Evolutionary conservation across 2,797 vertebrate species (phyloP), one percentile per base, ranked within the genome.

Genomic region (Pyrocephalus nanus): DNA sequence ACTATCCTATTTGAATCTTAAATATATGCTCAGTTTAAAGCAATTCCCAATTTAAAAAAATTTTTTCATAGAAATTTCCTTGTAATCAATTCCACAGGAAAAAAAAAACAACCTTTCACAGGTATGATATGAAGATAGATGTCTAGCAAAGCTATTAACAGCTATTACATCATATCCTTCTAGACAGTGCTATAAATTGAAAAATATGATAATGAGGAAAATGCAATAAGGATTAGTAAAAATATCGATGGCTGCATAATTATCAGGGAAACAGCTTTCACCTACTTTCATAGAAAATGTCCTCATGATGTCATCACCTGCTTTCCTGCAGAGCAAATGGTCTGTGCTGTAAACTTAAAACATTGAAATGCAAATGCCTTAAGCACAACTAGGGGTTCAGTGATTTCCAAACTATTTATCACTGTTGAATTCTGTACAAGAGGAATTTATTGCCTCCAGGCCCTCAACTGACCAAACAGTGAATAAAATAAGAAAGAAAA

Each of bases 331-430:
- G 43, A 95, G 69, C 23, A 95, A 88, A 93, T 43, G 11, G 22
- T 89, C 80, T 86, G 42, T 57, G 60, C 67, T 88, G 62, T 60
- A 95, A 94, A 86, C 60, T 30, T 84, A 72, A 96, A 96, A 94
- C 72, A 92, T 43, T 78, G 89, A 96, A 96, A 96, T 79, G 83
- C 66, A 95, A 96, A 94, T 70, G 86, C 90, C 93, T 84, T 27
- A 32, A 95, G 92, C 90, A 73, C 57, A 96, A 80, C 53, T n/a
- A 77, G 36, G 15, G 51, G 26, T 84, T 94, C 83, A 90, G 58
- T 93, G 71, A 92, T 92, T 95, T 96, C 66, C 70, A 88, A 91
- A 95, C 92, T 96, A 95, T 95, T 96, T 95, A 96, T 96, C 93
- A 96, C 73, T 86, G 65, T 30, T 96, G 62, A 91, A 80, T 94